Evolutionary conservation across 2,113 vertebrate genomes (phyloP).

Genomic region (Nematolebias whitei): DNA sequence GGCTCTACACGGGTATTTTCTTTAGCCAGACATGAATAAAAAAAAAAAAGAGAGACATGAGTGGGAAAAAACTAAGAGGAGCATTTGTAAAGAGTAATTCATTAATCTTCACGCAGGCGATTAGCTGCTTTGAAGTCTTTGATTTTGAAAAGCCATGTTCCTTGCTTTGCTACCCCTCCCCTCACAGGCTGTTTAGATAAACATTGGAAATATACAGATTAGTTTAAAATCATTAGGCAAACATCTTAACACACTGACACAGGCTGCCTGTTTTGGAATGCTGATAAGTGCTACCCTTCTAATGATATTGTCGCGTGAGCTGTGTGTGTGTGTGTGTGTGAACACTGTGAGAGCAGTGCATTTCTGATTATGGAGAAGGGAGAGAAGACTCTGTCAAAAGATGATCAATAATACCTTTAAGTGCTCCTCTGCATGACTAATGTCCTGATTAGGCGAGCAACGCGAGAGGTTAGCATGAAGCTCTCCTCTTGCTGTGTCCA

Average conservation of each 20-base stretch:
- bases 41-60: not conserved
- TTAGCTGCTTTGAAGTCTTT: constrained; percentile 76
- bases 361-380: constrained; percentile 68
- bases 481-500: constrained; percentile 64
- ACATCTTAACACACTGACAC: constrained; percentile 68
- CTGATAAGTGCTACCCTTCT: constrained; percentile 66
- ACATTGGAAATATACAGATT: constrained; percentile 76
- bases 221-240: constrained; percentile 74
- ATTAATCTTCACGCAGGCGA: constrained; percentile 71
- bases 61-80: constrained; percentile 46
- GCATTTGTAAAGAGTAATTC: constrained; percentile 58
- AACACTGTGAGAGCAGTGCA: constrained; percentile 23
- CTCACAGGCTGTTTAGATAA: constrained; percentile 72
- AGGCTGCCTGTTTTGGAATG: constrained; percentile 60
- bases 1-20: constrained; percentile 56
- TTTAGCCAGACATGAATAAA: constrained; percentile 39
- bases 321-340: constrained; percentile 14
- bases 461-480: constrained; percentile 50
- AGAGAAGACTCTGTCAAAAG: constrained; percentile 72
- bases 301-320: constrained; percentile 38
- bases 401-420: constrained; percentile 76
- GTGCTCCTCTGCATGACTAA: constrained; percentile 70
- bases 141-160: constrained; percentile 68
- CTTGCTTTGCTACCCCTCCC: constrained; percentile 55
- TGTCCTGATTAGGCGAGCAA: constrained; percentile 60